Conservation (phyloP, 2,888 invertebrate species). For the Oegoconia quadripuncta region DNA sequence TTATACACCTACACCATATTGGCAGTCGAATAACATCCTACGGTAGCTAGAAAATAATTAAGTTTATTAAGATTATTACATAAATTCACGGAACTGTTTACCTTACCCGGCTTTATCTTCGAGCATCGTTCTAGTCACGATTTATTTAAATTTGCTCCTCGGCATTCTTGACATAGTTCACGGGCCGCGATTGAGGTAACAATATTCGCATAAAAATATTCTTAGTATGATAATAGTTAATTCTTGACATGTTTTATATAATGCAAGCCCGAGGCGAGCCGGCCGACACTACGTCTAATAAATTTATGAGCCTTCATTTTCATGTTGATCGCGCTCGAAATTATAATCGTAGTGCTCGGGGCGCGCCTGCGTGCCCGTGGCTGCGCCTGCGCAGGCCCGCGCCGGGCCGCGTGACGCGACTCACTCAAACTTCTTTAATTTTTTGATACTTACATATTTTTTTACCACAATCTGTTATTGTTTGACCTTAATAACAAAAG, state of each 20-base stretch:
- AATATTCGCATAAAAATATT: conserved; percentile 56
- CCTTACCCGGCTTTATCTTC: conserved; percentile 20
- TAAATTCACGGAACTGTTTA: conserved; percentile 12
- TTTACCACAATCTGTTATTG: too few relatives aligned
- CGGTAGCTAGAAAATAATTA: not conserved
- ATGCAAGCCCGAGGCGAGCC: conserved; percentile 66
- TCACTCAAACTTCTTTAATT: too few relatives aligned
- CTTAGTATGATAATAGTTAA: conserved; percentile 72
- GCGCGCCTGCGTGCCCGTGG: conserved; percentile 59
- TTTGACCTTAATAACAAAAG: too few relatives aligned
- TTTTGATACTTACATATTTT: too few relatives aligned
- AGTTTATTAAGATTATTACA: conserved; percentile 4
- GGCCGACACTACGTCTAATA: conserved; percentile 79
- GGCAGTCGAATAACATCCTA: too few relatives aligned
- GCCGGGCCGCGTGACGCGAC: conserved; percentile 20
- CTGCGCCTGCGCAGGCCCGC: conserved; percentile 35
- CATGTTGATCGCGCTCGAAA: conserved; percentile 77
- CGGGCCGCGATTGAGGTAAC: conserved; percentile 37
- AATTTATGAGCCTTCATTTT: conserved; percentile 77
- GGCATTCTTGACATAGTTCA: conserved; percentile 42
- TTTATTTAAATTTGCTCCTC: conserved; percentile 35
- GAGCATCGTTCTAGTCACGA: conserved; percentile 34
- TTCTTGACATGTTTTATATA: conserved; percentile 77
- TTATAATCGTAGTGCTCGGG: conserved; percentile 73
- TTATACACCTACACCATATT: too few relatives aligned